A percentile compares a stretch with the other conserved stretches of the same genome.
phyloP scores from a whole-genome alignment of 2,113 vertebrate species.

The Edolisoma coerulescens region DNA sequence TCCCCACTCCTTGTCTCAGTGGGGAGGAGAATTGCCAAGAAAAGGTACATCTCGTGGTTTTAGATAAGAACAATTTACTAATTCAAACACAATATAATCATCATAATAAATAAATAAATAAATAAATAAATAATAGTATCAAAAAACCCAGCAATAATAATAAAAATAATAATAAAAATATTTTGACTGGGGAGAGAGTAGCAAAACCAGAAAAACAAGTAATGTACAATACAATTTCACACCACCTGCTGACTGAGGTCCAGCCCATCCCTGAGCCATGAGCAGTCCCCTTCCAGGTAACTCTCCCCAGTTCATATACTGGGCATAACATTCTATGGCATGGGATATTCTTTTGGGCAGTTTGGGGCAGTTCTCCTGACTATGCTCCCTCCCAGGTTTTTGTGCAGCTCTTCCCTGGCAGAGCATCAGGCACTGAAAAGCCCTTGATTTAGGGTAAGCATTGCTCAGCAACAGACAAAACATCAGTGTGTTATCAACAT shows the following conservation, averaged over 20 bases:
- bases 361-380: background rate
- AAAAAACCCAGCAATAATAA: background rate
- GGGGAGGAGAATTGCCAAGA: background rate
- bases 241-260: accelerated
- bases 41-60: background rate
- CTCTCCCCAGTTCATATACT: background rate
- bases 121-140: background rate
- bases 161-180: background rate
- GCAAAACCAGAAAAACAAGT: background rate
- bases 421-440: background rate
- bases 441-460: background rate
- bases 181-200: background rate
- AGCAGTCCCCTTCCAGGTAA: too few species aligned
- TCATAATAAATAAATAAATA: background rate
- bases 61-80: background rate
- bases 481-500: background rate
- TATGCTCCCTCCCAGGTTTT: background rate
- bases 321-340: too few species aligned
- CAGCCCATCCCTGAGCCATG: background rate
- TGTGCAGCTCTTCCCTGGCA: background rate
- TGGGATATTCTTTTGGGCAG: background rate
- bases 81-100: background rate
- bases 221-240: background rate
- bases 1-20: background rate
- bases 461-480: background rate